phyloP scores from a whole-genome alignment of 2,113 vertebrate genomes.

The Hassar affinis region DNA sequence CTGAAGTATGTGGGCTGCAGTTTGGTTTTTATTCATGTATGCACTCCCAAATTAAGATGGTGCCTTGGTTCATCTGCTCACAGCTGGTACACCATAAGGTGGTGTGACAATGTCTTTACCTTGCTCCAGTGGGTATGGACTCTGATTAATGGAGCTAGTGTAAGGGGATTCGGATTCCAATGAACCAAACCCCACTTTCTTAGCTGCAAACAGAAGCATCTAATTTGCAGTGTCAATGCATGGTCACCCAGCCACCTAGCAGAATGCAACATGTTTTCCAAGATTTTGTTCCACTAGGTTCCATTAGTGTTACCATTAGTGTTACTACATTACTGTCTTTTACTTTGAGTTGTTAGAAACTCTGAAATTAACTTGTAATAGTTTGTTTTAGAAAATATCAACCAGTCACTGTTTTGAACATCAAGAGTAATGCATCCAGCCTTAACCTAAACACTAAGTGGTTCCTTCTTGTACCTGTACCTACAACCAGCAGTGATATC shows the following conservation, averaged over 20 bases:
- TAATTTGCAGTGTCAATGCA: constrained; percentile 19
- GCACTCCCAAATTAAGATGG: constrained; percentile 35
- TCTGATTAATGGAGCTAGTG: constrained; percentile 44
- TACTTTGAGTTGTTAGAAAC: neutral
- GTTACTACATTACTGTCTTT: neutral
- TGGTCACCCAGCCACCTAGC: constrained; percentile 1
- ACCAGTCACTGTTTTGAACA: neutral
- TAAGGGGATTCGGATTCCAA: constrained; percentile 12
- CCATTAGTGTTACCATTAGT: neutral
- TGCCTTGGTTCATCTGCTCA: constrained; percentile 43
- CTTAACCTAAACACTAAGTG: neutral
- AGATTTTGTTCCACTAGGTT: neutral
- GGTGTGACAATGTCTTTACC: constrained; percentile 43
- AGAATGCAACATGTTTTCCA: neutral
- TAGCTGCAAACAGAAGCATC: neutral
- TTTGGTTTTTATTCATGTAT: constrained; percentile 24
- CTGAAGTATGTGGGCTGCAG: constrained; percentile 23
- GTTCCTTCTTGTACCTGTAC: neutral
- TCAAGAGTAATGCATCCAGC: neutral
- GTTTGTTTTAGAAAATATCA: neutral
- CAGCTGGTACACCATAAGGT: constrained; percentile 50
- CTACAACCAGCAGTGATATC: neutral
- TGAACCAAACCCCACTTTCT: constrained; percentile 22
- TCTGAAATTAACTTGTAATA: neutral
- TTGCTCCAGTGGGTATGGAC: constrained; percentile 38